Evolutionary conservation across 2,113 vertebrate species (phyloP).

Genomic region (Himantopus leucocephalus): DNA sequence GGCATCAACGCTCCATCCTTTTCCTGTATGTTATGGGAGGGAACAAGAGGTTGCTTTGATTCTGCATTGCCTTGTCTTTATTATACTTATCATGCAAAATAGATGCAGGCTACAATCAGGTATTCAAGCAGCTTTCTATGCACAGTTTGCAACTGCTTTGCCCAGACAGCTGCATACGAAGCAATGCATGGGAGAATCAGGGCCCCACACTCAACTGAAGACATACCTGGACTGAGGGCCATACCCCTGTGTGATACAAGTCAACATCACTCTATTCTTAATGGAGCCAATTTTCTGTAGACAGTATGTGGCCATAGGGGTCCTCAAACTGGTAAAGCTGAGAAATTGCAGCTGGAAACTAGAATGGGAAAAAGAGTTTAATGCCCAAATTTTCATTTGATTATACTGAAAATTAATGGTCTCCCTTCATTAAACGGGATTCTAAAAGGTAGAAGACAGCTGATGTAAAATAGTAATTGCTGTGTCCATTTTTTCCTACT

Average conservation of each 20-base stretch:
- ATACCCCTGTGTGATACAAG: not conserved
- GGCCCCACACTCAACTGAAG: not conserved
- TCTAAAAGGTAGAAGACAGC: not conserved
- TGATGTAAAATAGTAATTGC: not conserved
- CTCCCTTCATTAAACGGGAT: not conserved
- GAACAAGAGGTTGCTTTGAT: not conserved
- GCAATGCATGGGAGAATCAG: not conserved
- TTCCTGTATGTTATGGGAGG: not conserved
- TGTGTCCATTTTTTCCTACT: not conserved
- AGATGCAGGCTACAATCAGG: not conserved
- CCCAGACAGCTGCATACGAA: not conserved
- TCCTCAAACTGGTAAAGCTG: not conserved
- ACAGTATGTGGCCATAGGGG: not conserved
- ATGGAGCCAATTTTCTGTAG: not conserved
- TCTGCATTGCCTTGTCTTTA: not conserved
- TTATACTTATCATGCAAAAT: not conserved
- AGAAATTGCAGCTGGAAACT: not conserved
- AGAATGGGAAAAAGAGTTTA: not conserved
- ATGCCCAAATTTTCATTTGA: not conserved
- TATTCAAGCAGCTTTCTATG: not conserved
- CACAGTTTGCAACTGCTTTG: not conserved
- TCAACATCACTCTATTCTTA: not conserved
- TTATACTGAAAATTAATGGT: not conserved
- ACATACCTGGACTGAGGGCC: not conserved
- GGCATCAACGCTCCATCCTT: not conserved